A percentile compares a stretch with the other conserved stretches of the same genome.
phyloP scores from a whole-genome alignment of 1,140 invertebrate species.

The Artemia franciscana region DNA sequence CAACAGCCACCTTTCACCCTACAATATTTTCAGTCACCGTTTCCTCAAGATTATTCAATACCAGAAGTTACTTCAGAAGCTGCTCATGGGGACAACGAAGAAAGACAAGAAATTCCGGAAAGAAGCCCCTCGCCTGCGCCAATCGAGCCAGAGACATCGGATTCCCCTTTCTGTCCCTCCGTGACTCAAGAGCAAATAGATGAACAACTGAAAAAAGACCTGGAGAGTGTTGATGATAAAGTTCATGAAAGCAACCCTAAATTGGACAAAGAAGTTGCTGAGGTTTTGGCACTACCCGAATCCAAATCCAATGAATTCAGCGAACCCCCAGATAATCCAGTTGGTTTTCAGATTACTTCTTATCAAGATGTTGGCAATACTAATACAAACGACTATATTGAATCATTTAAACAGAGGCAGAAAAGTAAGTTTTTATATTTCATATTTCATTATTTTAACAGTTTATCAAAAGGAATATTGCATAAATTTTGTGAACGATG shows the following conservation, averaged over 20 bases:
- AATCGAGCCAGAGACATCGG: neutral
- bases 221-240: constrained; percentile 5
- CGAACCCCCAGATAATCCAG: neutral
- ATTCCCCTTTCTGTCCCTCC: neutral
- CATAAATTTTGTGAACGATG: too few species aligned
- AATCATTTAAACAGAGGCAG: neutral
- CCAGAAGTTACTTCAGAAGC: too few species aligned
- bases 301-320: constrained; percentile 12
- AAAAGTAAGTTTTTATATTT: neutral
- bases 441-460: too few species aligned
- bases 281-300: neutral
- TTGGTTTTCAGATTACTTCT: neutral
- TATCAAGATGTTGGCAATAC: neutral
- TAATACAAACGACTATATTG: neutral
- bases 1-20: too few species aligned
- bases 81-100: too few species aligned
- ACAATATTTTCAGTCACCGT: too few species aligned
- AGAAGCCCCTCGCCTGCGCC: neutral
- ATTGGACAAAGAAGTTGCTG: neutral
- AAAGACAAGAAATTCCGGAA: neutral
- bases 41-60: too few species aligned
- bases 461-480: too few species aligned
- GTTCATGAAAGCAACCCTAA: neutral
- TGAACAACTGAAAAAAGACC: constrained; percentile 8
- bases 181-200: constrained; percentile 10